phyloP scores from a whole-genome alignment of 2,888 invertebrate species.

The Alviniconcha strummeri region DNA sequence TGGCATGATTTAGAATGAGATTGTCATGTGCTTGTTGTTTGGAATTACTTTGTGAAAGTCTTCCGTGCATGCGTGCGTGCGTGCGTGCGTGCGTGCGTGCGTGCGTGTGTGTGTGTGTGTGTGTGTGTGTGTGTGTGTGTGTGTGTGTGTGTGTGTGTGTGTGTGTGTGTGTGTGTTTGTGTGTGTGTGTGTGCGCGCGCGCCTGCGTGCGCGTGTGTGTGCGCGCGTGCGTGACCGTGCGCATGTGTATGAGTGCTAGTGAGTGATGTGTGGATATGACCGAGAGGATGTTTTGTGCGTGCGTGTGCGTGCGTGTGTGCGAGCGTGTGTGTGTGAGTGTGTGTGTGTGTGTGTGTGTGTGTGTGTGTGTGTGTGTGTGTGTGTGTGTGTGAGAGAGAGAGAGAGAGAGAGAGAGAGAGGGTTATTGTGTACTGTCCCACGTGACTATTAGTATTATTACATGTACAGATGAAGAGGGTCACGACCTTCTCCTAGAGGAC shows the following conservation, averaged over 20 bases:
- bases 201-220: not conserved
- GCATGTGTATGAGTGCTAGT: too few species aligned
- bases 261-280: too few species aligned
- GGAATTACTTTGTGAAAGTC: too few species aligned
- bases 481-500: too few species aligned
- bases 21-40: too few species aligned
- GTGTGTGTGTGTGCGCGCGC: not conserved
- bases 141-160: not conserved
- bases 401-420: too few species aligned
- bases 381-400: not conserved
- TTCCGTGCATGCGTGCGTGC: not conserved
- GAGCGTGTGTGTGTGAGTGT: not conserved
- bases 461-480: too few species aligned
- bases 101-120: constrained; percentile 19
- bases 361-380: not conserved
- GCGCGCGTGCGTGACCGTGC: not conserved
- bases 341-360: constrained; percentile 5
- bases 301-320: too few species aligned
- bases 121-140: constrained; percentile 9
- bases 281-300: too few species aligned
- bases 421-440: too few species aligned
- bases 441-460: too few species aligned
- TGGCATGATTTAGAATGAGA: too few species aligned
- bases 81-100: constrained; percentile 3
- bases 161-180: not conserved